phyloP scores from a whole-genome alignment of 2,888 invertebrate genomes.

The Temnothorax unifasciatus region DNA sequence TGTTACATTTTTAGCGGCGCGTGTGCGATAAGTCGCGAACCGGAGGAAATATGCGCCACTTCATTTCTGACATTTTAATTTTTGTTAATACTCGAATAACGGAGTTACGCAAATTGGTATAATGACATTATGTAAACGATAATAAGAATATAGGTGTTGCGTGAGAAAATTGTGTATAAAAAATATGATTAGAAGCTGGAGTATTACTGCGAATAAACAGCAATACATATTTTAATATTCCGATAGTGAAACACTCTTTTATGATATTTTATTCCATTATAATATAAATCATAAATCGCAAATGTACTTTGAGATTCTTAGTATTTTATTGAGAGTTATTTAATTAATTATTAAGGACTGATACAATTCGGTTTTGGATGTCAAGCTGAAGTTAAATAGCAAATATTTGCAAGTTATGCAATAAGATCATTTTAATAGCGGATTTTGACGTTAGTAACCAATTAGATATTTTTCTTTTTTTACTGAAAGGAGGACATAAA shows the following conservation, averaged over 20 bases:
- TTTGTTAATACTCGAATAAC: constrained; percentile 8
- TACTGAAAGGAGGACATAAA: not conserved
- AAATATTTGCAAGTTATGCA: not conserved
- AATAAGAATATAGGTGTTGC: constrained; percentile 14
- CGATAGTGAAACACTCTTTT: not conserved
- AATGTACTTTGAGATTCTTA: not conserved
- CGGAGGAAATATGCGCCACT: constrained; percentile 27
- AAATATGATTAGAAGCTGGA: constrained; percentile 7
- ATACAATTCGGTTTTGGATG: not conserved
- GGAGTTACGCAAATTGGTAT: constrained; percentile 15
- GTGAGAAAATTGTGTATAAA: constrained; percentile 11
- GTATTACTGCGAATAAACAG: not conserved
- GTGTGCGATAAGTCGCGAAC: constrained; percentile 14
- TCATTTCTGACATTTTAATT: constrained; percentile 31
- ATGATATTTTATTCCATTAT: not conserved
- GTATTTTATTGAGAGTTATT: not conserved
- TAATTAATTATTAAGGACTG: not conserved
- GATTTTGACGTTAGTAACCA: not conserved
- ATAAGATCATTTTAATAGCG: not conserved
- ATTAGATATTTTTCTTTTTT: not conserved
- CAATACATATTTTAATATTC: constrained; percentile 13
- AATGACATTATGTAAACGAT: constrained; percentile 19
- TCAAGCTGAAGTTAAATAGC: not conserved
- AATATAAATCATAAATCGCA: not conserved
- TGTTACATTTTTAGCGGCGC: constrained; percentile 13